A percentile compares a stretch with the other conserved stretches of the same genome.
Evolutionary conservation across 2,888 invertebrate genomes (phyloP).

Genomic region (Agriopis aurantiaria): DNA sequence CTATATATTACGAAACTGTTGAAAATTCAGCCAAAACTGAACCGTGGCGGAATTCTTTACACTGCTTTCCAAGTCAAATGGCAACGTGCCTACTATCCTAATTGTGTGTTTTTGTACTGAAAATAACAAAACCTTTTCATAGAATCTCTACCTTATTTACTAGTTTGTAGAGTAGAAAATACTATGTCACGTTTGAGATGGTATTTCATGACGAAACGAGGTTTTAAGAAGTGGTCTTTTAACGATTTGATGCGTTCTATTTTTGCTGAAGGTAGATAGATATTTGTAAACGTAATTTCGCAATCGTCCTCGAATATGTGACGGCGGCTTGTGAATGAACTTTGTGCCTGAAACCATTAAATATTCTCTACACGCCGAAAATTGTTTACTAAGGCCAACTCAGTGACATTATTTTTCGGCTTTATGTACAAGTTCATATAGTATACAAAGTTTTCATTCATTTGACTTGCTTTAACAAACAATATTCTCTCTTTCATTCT

Average conservation of each 20-base stretch:
- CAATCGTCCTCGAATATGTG: conserved; percentile 52
- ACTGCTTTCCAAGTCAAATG: conserved; percentile 79
- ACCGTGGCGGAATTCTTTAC: conserved; percentile 56
- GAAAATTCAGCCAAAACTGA: conserved; percentile 64
- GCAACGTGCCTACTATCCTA: conserved; percentile 56
- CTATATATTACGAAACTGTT: conserved; percentile 60
- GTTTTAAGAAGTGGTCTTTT: conserved; percentile 62
- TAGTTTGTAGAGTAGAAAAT: conserved; percentile 20
- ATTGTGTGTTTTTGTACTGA: conserved; percentile 33
- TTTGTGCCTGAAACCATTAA: conserved; percentile 24
- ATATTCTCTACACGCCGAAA: not conserved
- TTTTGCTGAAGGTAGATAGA: conserved; percentile 58
- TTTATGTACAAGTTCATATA: no score
- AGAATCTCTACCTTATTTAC: conserved; percentile 23
- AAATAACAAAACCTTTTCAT: conserved; percentile 9
- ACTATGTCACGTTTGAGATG: conserved; percentile 6
- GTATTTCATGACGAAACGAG: conserved; percentile 48
- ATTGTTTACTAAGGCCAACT: not conserved
- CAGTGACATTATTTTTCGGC: no score
- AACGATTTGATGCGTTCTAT: conserved; percentile 79
- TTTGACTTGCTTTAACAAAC: no score
- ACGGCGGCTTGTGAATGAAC: conserved; percentile 25
- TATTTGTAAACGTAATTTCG: conserved; percentile 65
- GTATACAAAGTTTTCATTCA: no score
- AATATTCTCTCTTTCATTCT: no score